phyloP scores from a whole-genome alignment of 2,113 vertebrate species.

The Antechinus flavipes region DNA sequence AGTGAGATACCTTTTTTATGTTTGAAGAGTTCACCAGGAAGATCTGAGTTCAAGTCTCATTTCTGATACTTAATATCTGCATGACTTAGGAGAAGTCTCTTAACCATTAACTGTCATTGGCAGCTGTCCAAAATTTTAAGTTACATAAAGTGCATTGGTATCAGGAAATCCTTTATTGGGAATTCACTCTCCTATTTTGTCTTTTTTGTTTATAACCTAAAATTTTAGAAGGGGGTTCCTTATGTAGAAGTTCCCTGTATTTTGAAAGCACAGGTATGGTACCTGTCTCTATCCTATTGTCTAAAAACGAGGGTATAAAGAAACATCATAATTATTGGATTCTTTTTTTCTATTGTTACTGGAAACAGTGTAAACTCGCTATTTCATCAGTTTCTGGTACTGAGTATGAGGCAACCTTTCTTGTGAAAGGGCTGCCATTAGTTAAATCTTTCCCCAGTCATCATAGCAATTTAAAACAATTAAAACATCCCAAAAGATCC shows the following conservation, averaged over 20 bases:
- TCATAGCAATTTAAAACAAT: conserved; percentile 57
- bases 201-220: not conserved
- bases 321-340: not conserved
- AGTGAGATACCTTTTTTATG: conserved; percentile 8
- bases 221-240: not conserved
- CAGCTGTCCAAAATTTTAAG: not conserved
- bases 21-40: not conserved
- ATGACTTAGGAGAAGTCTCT: not conserved
- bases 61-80: not conserved
- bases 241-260: not conserved
- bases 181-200: not conserved
- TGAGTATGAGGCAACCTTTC: conserved; percentile 52
- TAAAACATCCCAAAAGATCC: conserved; percentile 51
- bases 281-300: not conserved
- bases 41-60: not conserved
- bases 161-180: not conserved
- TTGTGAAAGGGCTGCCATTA: conserved; percentile 45
- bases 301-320: conserved; percentile 32
- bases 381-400: conserved; percentile 44
- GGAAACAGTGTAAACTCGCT: conserved; percentile 66
- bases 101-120: not conserved
- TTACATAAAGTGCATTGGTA: not conserved
- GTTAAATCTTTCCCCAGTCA: conserved; percentile 20
- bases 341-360: conserved; percentile 46
- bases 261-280: not conserved